Percentiles rank a stretch among this genome's conserved stretches.
These are phyloP conservation scores for Betta splendens DNA, from an alignment of 2,797 vertebrate species.

Conservation along the genomic window DNA sequence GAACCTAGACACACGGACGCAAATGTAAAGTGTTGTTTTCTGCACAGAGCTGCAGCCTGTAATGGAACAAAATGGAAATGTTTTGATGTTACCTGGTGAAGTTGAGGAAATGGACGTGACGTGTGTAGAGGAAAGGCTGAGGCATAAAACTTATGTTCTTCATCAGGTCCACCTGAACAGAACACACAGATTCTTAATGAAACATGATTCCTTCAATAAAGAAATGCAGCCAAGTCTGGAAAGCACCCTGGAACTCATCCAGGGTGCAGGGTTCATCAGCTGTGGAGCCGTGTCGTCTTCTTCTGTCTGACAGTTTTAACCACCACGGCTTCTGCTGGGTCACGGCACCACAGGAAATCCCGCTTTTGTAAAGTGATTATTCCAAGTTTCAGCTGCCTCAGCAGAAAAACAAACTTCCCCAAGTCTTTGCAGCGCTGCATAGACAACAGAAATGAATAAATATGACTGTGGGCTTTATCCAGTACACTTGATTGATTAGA, in stretches of 20 bases:
- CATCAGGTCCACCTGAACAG: conserved; percentile 92
- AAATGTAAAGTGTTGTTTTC: conserved; percentile 42
- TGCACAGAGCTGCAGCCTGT: neutral
- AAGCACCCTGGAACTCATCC: conserved; percentile 4
- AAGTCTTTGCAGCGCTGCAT: conserved; percentile 41
- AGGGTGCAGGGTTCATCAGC: too few species aligned
- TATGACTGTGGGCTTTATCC: too few species aligned
- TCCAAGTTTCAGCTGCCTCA: conserved; percentile 30
- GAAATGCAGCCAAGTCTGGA: conserved; percentile 4
- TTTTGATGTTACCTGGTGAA: conserved; percentile 88
- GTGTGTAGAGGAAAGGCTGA: conserved; percentile 96
- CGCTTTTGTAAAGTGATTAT: conserved; percentile 34
- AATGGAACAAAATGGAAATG: neutral
- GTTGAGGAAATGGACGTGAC: conserved; percentile 99
- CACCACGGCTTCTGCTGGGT: conserved; percentile 14
- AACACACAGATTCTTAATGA: too few species aligned
- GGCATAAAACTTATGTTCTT: conserved; percentile 95
- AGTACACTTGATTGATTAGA: too few species aligned
- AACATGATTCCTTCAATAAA: too few species aligned
- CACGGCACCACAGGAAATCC: conserved; percentile 25
- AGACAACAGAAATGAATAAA: conserved; percentile 12
- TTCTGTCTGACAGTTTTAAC: conserved; percentile 30
- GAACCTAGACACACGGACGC: conserved; percentile 81
- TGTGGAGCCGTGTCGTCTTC: conserved; percentile 11
- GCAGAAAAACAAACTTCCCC: conserved; percentile 19